Percentiles rank a stretch among this genome's conserved stretches.
These are phyloP conservation scores for Hafferia zeledoni DNA, from an alignment of 2,797 vertebrate species.

Conservation along the genomic window DNA sequence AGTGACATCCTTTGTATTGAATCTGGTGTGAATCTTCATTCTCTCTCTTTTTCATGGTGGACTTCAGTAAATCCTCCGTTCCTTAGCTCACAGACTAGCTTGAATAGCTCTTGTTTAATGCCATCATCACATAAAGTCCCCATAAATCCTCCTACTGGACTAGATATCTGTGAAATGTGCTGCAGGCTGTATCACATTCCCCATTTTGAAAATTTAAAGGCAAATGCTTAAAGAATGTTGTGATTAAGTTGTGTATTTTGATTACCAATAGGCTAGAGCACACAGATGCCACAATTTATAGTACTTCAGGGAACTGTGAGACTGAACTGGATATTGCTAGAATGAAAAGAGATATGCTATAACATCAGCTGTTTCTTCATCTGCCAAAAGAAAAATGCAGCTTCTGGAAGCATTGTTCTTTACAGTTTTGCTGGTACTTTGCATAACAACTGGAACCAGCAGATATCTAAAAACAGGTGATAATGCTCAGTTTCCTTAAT, in stretches of 20 bases:
- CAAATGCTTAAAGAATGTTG: neutral
- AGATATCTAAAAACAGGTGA: neutral
- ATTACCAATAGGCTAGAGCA: neutral
- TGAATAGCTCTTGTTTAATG: neutral
- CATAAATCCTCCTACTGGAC: neutral
- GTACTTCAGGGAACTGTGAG: neutral
- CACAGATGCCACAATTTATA: neutral
- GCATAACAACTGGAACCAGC: neutral
- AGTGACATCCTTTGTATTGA: neutral
- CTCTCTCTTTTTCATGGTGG: neutral
- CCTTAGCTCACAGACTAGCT: neutral
- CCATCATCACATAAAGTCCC: neutral
- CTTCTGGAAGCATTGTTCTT: neutral
- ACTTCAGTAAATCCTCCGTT: slow-evolving; percentile 10
- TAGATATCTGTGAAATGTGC: neutral
- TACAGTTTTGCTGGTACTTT: neutral
- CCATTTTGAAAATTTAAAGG: slow-evolving; percentile 10
- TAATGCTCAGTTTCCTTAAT: neutral
- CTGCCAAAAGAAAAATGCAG: neutral
- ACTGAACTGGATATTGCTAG: neutral
- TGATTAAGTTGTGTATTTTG: slow-evolving; percentile 11
- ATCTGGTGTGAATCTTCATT: neutral
- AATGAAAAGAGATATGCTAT: neutral
- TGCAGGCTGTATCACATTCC: neutral
- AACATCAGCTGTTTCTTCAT: neutral